A percentile compares a stretch with the other conserved stretches of the same genome.
Conservation (phyloP, 2,888 invertebrate genomes). For the Agrotis clavis region DNA sequence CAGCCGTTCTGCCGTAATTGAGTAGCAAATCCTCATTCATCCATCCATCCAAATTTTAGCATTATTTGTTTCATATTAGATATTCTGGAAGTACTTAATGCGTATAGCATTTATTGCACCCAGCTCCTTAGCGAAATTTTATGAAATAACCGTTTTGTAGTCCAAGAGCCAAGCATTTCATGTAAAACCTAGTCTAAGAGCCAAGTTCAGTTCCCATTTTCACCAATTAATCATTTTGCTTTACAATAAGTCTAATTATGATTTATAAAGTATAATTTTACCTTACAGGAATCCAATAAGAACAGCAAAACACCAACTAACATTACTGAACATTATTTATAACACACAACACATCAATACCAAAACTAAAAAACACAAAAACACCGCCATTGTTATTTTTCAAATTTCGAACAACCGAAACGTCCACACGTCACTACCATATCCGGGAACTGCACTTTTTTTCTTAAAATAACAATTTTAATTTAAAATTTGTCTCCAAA, state of each 20-base stretch:
- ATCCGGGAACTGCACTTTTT: conserved; percentile 42
- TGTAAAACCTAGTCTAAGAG: no score
- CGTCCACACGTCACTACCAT: conserved; percentile 55
- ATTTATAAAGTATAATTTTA: conserved; percentile 57
- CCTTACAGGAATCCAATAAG: conserved; percentile 84
- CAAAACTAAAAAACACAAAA: conserved; percentile 49
- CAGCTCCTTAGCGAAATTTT: neutral
- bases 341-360: conserved; percentile 59
- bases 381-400: conserved; percentile 56
- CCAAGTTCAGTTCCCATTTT: no score
- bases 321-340: conserved; percentile 72
- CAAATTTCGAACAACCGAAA: conserved; percentile 49
- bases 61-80: no score
- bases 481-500: conserved; percentile 27
- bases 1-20: no score
- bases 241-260: no score
- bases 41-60: no score
- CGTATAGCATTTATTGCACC: no score
- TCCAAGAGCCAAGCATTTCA: no score
- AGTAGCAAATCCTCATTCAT: no score
- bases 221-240: no score
- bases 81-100: no score
- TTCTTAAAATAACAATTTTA: conserved; percentile 23
- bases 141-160: neutral
- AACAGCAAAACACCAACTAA: conserved; percentile 52